phyloP scores from a whole-genome alignment of 2,797 vertebrate genomes.

The Thamnophis elegans region DNA sequence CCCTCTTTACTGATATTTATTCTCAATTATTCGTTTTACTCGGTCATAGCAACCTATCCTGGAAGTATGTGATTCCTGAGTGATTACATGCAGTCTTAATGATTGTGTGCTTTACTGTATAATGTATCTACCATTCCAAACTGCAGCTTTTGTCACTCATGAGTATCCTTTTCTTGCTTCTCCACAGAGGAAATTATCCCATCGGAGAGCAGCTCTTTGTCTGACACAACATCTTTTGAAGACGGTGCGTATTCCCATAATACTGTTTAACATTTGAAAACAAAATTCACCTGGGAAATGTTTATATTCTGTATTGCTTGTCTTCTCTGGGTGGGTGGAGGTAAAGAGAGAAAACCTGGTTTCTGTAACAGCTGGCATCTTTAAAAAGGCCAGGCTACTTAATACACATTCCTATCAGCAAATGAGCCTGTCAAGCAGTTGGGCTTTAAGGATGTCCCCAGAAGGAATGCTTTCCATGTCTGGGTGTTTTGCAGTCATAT shows the following conservation, averaged over 20 bases:
- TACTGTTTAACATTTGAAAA: not conserved
- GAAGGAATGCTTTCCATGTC: not conserved
- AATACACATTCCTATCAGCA: not conserved
- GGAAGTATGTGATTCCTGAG: not conserved
- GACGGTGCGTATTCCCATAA: conserved; percentile 77
- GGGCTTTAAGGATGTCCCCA: not conserved
- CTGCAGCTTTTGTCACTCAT: not conserved
- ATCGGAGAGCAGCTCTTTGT: conserved; percentile 90
- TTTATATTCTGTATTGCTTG: not conserved
- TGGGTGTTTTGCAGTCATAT: no score
- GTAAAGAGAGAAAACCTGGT: not conserved
- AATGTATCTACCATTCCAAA: not conserved
- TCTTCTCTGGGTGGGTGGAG: not conserved
- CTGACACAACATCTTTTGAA: conserved; percentile 88
- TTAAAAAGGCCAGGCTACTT: not conserved
- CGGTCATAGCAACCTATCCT: not conserved
- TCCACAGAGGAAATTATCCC: conserved; percentile 86
- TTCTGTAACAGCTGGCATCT: not conserved
- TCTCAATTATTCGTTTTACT: not conserved
- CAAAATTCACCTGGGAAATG: not conserved
- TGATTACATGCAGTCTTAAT: not conserved
- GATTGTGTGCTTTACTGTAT: not conserved
- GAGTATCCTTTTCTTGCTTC: conserved; percentile 23
- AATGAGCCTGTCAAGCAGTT: not conserved
- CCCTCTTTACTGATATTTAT: not conserved